Evolutionary conservation across 2,113 vertebrate species (phyloP), one percentile per base, ranked within the genome.

Genomic region (Noctilio leporinus): DNA sequence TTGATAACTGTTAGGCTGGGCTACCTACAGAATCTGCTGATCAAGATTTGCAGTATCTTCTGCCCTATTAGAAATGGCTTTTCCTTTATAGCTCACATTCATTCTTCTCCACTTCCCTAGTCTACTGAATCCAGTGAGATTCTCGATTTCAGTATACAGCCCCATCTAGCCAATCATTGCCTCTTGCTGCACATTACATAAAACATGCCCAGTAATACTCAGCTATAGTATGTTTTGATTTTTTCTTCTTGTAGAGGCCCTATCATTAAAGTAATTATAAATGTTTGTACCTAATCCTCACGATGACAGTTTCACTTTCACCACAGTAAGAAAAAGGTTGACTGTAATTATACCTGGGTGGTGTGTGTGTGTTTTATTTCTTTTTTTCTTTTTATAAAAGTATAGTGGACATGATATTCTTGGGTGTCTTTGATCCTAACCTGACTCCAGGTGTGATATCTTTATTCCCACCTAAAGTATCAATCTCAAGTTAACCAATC

Each of bases 201-300:
- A 86, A 65, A 15, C 73, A 91, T 43, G 62, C n/a, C 40, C 38
- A 70, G 38, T 81, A 89, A 93, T 82, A 89, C 45, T 93, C 57
- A 91, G 85, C 55, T 83, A 28, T 57, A 43, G 43, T n/a, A 40
- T 15, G n/a, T 89, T 80, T 95, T 78, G 47, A 55, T 75, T 73
- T 91, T 17, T 92, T 83, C 83, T 92, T 64, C 62, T 95, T 85
- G 20, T 75, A 35, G 51, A 87, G 62, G 10, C 57, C 7, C 78
- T 95, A 80, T 95, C 72, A 95, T 96, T 95, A 96, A 92, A 93
- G 70, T 97, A 94, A 96, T 97, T 93, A 93, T 81, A 95, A 95
- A 84, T 47, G 85, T 93, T 94, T 92, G 70, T 92, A 55, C 57
- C 45, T 93, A 78, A 81, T 91, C 40, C 81, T 92, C 40, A 87